Conservation (phyloP, 2,797 vertebrate genomes). For the Alauda arvensis region DNA sequence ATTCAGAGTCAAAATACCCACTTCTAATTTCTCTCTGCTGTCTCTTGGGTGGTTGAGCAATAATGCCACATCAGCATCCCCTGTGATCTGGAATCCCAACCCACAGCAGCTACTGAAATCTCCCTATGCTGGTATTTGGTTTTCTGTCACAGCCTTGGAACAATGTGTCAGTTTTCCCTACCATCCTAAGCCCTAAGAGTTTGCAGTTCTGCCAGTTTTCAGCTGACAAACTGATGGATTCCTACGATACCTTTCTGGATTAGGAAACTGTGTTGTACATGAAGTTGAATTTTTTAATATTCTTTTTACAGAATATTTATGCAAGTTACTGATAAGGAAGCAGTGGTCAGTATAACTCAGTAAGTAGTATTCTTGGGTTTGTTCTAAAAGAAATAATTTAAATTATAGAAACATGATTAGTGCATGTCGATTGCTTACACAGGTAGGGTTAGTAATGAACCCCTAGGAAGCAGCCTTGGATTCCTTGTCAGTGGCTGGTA, state of each 20-base stretch:
- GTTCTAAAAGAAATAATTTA: not conserved
- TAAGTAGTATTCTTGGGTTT: conserved; percentile 12
- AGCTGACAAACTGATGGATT: not conserved
- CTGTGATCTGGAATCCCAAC: not conserved
- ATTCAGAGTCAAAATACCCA: not conserved
- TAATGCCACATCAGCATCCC: not conserved
- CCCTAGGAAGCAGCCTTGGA: not conserved
- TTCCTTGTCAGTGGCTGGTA: not conserved
- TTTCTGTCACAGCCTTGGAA: not conserved
- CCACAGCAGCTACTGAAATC: not conserved
- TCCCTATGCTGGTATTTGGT: not conserved
- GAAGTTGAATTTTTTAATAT: not conserved
- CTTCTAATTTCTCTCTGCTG: not conserved
- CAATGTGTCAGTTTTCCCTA: not conserved
- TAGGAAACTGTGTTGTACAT: not conserved
- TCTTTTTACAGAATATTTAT: no score
- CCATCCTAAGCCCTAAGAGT: not conserved
- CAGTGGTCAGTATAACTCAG: not conserved
- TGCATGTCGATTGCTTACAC: not conserved
- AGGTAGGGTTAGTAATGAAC: not conserved
- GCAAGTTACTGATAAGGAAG: not conserved
- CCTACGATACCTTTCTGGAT: not conserved
- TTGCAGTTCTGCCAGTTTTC: not conserved
- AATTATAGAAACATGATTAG: not conserved
- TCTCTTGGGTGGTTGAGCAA: not conserved